Conservation (phyloP, 2,113 vertebrate genomes). For the Phrynosoma blainvillii region DNA sequence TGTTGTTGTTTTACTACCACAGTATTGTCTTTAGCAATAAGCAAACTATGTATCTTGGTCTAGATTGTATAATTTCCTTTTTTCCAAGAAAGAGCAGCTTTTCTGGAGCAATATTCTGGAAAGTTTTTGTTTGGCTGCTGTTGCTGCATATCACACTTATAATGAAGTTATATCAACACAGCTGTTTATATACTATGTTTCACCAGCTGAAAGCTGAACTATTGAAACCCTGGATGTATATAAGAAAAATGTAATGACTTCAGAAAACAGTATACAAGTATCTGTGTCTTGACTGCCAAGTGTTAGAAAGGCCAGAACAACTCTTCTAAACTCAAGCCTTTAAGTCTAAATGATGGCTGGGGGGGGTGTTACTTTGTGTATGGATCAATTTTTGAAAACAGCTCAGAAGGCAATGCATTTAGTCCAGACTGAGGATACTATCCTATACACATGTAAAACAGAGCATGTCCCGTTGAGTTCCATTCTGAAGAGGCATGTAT, state of each 20-base stretch:
- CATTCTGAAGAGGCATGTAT: too few species aligned
- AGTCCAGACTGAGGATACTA: too few species aligned
- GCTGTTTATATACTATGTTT: neutral
- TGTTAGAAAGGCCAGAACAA: neutral
- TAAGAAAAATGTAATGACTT: neutral
- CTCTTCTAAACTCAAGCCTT: neutral
- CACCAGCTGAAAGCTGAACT: neutral
- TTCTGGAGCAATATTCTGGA: conserved; percentile 16
- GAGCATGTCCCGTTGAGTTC: too few species aligned
- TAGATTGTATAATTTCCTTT: neutral
- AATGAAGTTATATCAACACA: conserved; percentile 16
- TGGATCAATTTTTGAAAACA: too few species aligned
- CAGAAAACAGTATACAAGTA: conserved; percentile 15
- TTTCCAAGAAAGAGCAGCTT: neutral
- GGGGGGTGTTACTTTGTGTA: neutral
- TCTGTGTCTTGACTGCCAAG: neutral
- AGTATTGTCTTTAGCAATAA: neutral
- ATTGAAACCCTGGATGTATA: neutral
- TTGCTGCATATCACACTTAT: conserved; percentile 4
- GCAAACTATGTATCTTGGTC: neutral
- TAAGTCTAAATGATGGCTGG: neutral
- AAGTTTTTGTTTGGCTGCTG: neutral
- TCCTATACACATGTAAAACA: too few species aligned
- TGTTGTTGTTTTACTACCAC: neutral
- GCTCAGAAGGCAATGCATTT: too few species aligned